Conservation (phyloP, 2,888 invertebrate genomes). For the Muschampia staudingeri region DNA sequence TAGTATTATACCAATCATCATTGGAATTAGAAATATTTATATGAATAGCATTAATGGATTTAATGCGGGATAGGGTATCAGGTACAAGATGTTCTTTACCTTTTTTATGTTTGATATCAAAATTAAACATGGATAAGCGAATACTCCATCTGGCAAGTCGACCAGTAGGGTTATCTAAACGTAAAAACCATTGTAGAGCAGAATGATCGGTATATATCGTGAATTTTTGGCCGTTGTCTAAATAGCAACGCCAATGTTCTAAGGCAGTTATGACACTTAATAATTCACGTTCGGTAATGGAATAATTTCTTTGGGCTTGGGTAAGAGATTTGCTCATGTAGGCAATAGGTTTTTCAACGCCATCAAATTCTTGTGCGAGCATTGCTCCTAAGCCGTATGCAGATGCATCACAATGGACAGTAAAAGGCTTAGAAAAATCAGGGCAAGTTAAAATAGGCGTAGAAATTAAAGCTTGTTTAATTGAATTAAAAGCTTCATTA, state of each 20-base stretch:
- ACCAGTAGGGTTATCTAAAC: conserved; percentile 62
- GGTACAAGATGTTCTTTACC: conserved; percentile 68
- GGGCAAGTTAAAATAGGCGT: conserved; percentile 64
- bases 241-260: conserved; percentile 58
- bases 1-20: background rate
- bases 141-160: conserved; percentile 69
- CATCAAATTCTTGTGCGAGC: conserved; percentile 48
- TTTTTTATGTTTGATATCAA: conserved; percentile 65
- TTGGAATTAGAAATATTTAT: background rate
- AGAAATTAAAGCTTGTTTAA: conserved; percentile 56
- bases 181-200: conserved; percentile 59
- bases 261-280: conserved; percentile 54
- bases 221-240: conserved; percentile 53
- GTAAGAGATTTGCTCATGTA: conserved; percentile 52
- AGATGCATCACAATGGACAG: conserved; percentile 63
- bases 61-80: conserved; percentile 61
- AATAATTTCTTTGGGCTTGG: conserved; percentile 52
- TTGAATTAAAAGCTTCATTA: conserved; percentile 50
- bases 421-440: conserved; percentile 56
- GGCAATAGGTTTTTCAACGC: conserved; percentile 53
- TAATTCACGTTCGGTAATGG: conserved; percentile 55
- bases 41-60: conserved; percentile 20
- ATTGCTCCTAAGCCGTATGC: conserved; percentile 56
- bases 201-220: conserved; percentile 59
- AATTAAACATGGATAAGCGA: conserved; percentile 65